Conservation (phyloP, 2,888 invertebrate genomes). For the Diaprepes abbreviatus region DNA sequence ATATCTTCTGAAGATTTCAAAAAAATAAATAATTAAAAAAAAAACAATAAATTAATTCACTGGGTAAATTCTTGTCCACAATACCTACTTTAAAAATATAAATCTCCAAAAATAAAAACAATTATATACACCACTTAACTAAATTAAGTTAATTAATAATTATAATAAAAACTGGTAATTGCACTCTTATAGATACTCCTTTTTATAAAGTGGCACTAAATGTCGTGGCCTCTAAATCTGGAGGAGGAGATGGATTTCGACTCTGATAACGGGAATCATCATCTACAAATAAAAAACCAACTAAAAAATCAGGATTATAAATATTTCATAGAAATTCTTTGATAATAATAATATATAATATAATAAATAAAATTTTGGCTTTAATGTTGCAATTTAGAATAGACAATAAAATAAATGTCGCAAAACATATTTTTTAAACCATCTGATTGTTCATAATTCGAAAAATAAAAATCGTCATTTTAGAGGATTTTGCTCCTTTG, state of each 20-base stretch:
- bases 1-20: constrained; percentile 31
- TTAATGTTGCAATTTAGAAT: no score
- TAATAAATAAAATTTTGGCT: no score
- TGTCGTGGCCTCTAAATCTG: constrained; percentile 57
- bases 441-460: no score
- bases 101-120: constrained; percentile 56
- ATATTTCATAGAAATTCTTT: no score
- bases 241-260: constrained; percentile 67
- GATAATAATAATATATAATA: no score
- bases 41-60: constrained; percentile 53
- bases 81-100: constrained; percentile 48
- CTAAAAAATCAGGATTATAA: no score
- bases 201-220: constrained; percentile 40
- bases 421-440: no score
- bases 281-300: constrained; percentile 61
- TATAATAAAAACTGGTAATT: constrained; percentile 42
- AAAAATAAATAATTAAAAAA: constrained; percentile 26
- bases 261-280: constrained; percentile 67
- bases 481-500: no score
- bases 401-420: no score
- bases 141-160: constrained; percentile 45
- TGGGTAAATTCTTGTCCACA: constrained; percentile 44
- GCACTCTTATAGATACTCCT: constrained; percentile 35
- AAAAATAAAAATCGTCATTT: no score
- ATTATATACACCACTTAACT: constrained; percentile 51